phyloP scores from a whole-genome alignment of 2,797 vertebrate species.

The Hyperoplus immaculatus region DNA sequence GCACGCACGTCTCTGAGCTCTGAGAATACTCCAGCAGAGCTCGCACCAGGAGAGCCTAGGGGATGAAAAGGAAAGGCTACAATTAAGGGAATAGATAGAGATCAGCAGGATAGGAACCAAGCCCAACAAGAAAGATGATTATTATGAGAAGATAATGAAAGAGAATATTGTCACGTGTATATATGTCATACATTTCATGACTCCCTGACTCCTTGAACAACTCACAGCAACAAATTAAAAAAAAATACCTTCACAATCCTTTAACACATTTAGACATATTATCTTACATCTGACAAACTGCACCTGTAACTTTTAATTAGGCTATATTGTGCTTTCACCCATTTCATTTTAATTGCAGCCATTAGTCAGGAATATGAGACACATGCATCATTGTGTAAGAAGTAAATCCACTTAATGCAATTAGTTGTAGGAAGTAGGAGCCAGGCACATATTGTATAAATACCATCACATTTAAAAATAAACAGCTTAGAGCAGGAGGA shows the following conservation, averaged over 20 bases:
- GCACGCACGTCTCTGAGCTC: constrained; percentile 68
- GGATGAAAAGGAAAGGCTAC: not conserved
- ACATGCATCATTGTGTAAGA: constrained; percentile 66
- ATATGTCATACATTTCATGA: too few relatives aligned
- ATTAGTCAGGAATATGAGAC: constrained; percentile 60
- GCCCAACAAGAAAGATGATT: not conserved
- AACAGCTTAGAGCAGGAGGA: constrained; percentile 48
- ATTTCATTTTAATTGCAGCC: too few relatives aligned
- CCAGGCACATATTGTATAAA: constrained; percentile 27
- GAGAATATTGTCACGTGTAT: constrained; percentile 3
- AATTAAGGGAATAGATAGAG: not conserved
- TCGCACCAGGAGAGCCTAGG: constrained; percentile 86
- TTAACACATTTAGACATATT: too few relatives aligned
- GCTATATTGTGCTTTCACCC: too few relatives aligned
- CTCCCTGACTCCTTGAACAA: too few relatives aligned
- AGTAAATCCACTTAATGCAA: constrained; percentile 79
- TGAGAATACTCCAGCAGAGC: constrained; percentile 88
- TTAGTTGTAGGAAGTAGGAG: constrained; percentile 54
- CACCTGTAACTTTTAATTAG: too few relatives aligned
- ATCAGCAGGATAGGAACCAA: not conserved
- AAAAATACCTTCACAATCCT: too few relatives aligned
- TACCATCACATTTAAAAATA: constrained; percentile 45
- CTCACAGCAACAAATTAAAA: too few relatives aligned
- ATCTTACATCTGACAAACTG: too few relatives aligned
- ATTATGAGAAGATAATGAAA: constrained; percentile 16